phyloP scores from a whole-genome alignment of 2,888 invertebrate species.

The Tethea ocularis region DNA sequence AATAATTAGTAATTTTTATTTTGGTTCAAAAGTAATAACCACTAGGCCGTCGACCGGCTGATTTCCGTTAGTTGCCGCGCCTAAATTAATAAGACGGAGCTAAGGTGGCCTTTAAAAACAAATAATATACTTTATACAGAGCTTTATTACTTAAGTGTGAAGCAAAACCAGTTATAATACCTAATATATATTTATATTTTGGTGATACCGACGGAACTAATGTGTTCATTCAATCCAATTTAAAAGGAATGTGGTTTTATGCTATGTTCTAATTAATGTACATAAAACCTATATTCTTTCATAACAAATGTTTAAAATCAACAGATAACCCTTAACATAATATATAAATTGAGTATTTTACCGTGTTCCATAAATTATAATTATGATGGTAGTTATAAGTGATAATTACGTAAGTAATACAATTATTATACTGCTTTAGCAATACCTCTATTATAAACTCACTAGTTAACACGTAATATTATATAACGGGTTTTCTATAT shows the following conservation, averaged over 20 bases:
- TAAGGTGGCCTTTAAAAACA: constrained; percentile 17
- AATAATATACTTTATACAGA: constrained; percentile 36
- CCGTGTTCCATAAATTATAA: background rate
- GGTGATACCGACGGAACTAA: background rate
- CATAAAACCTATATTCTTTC: background rate
- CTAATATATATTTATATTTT: constrained; percentile 34
- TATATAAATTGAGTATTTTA: background rate
- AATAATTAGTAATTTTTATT: too few species aligned
- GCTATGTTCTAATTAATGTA: background rate
- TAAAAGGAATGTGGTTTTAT: background rate
- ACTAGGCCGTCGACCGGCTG: too few species aligned
- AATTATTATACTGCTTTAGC: background rate
- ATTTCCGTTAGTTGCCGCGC: too few species aligned
- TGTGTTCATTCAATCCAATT: background rate
- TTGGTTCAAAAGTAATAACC: too few species aligned
- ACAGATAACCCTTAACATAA: background rate
- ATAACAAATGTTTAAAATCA: background rate
- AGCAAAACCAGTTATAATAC: constrained; percentile 42
- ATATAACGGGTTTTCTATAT: background rate
- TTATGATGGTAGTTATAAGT: background rate
- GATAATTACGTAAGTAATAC: background rate
- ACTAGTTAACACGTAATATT: background rate
- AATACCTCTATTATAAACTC: background rate
- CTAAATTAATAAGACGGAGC: too few species aligned
- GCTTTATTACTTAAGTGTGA: constrained; percentile 46